Conservation (phyloP, 2,888 invertebrate species). For the Platycnemis pennipes region DNA sequence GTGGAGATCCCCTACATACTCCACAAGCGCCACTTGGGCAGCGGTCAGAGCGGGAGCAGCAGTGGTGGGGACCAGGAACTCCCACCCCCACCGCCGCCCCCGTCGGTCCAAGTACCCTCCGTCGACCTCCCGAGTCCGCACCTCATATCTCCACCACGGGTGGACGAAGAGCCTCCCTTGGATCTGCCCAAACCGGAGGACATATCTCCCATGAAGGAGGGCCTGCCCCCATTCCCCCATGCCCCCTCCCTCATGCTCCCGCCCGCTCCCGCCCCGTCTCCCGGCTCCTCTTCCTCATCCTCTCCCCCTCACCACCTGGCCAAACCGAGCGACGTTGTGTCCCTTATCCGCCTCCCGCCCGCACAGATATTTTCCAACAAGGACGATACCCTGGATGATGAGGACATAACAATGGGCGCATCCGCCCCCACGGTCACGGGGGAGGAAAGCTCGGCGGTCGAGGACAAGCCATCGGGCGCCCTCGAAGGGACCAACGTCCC, state of each 20-base stretch:
- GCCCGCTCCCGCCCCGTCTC: constrained; percentile 47
- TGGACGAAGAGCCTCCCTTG: background rate
- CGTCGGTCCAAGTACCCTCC: background rate
- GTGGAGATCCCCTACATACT: constrained; percentile 90
- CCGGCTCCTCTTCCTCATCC: constrained; percentile 51
- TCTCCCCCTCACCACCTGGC: constrained; percentile 79
- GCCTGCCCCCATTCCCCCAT: constrained; percentile 16
- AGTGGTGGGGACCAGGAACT: constrained; percentile 56
- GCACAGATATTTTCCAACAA: constrained; percentile 93
- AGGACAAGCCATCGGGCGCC: constrained; percentile 9
- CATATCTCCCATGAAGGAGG: constrained; percentile 31
- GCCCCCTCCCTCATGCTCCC: constrained; percentile 25
- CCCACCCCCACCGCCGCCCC: background rate
- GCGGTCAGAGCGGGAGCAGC: constrained; percentile 54
- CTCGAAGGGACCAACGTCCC: background rate
- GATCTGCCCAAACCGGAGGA: constrained; percentile 41
- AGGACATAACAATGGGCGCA: constrained; percentile 79
- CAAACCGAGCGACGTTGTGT: constrained; percentile 92
- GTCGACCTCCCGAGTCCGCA: background rate
- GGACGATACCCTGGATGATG: constrained; percentile 92
- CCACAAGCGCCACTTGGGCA: constrained; percentile 85
- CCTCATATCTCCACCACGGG: background rate
- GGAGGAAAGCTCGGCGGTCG: constrained; percentile 43
- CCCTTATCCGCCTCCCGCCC: constrained; percentile 88
- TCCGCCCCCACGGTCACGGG: background rate